Base-by-base conservation (phyloP, 23 tunicate genomes). In the Ascidia mentula region DNA sequence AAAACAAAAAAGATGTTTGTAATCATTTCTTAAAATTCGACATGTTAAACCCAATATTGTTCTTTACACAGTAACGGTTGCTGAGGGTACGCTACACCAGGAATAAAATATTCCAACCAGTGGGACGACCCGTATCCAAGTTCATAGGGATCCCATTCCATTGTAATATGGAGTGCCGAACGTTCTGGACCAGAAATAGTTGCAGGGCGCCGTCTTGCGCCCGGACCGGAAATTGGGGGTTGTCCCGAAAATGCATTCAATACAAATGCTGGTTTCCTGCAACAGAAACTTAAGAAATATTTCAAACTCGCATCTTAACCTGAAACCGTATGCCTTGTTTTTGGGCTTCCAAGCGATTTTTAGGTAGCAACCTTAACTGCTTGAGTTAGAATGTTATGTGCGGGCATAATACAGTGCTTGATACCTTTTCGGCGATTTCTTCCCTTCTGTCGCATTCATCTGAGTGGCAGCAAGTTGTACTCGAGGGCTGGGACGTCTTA, bases 121-220 rank as follows among this genome's bases (percentile, higher is more conserved):
- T 78, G 80, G 8, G 73, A 33, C n/a, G 24, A 30, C 5, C 84
- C 87, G 74, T 81, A 85, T 22, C 72, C 78, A 2, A 77, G 60
- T 34, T 90, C 96, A 69, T 90, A 90, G 18, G 90, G 90, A 72
- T 90, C 96, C 96, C 96, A 90, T 70, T 90, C 96, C 96, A 90
- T 90, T 34, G 96, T 85, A 13, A 81, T 84, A 42, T 85, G 90
- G 28, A 83, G 39, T 18, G 76, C 40, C 32, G 85, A 42, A 13
- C 73, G 73, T 7, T 90, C 96, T 0, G 82, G 82, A 20, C 85
- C 91, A 0, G 80, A 70, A 0, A 81, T 81, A 0, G 90, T 80
- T 0, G 81, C 87, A 6, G 87, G 84, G 39, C 96, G 79, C 9
- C 69, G 80, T 32, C 46, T 46, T 6, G 87, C 74, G 73, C 36